These are phyloP conservation scores for Drosophila mimetica DNA, from an alignment of 2,888 invertebrate genomes.

Conservation along the genomic window DNA sequence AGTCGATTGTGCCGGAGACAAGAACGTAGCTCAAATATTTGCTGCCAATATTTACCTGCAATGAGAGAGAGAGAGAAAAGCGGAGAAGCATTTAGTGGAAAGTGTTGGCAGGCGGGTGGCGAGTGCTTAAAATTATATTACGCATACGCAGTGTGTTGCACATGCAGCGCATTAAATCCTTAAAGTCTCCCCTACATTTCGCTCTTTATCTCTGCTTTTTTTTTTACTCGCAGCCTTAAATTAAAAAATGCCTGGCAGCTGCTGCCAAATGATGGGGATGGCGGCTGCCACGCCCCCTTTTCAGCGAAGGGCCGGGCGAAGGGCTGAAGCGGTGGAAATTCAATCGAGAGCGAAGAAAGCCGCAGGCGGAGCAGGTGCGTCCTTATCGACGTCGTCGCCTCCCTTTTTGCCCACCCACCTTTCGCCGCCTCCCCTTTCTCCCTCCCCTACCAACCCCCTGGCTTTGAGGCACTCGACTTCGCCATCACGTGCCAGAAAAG, in stretches of 20 bases:
- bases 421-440: background rate
- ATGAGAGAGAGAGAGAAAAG: conserved; percentile 31
- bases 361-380: conserved; percentile 50
- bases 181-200: conserved; percentile 13
- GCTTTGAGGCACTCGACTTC: conserved; percentile 3
- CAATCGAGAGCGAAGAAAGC: conserved; percentile 42
- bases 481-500: conserved; percentile 23
- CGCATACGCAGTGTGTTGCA: conserved; percentile 45
- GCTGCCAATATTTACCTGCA: conserved; percentile 73
- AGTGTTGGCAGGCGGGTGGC: conserved; percentile 12
- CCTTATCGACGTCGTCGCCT: conserved; percentile 29
- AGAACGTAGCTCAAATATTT: conserved; percentile 66
- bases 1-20: conserved; percentile 40
- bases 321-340: conserved; percentile 29
- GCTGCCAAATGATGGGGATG: conserved; percentile 37
- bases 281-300: conserved; percentile 3
- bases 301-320: conserved; percentile 13
- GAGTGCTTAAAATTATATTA: conserved; percentile 47
- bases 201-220: conserved; percentile 3
- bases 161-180: conserved; percentile 22
- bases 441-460: background rate
- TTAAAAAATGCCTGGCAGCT: conserved; percentile 48
- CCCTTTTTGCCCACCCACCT: background rate
- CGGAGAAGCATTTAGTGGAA: conserved; percentile 49
- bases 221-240: conserved; percentile 31